phyloP scores from a whole-genome alignment of 1,140 invertebrate species.

The Drosophila sp. region DNA sequence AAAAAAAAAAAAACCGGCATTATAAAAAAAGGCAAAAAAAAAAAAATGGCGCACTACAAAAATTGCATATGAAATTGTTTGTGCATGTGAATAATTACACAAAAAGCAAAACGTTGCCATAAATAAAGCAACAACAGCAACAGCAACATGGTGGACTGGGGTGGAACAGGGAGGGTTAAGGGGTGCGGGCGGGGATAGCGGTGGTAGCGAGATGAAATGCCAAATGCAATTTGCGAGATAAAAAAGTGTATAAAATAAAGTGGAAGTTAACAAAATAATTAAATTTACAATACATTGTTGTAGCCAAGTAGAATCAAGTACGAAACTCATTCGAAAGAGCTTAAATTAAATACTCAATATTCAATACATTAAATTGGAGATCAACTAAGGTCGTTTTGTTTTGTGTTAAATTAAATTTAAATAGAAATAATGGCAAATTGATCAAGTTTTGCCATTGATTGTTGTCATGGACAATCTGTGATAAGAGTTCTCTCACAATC shows the following conservation, averaged over 20 bases:
- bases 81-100: conserved; percentile 72
- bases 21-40: conserved; percentile 28
- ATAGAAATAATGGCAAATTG: too few species aligned
- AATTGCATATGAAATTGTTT: conserved; percentile 48
- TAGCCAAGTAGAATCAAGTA: background rate
- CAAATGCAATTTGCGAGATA: conserved; percentile 45
- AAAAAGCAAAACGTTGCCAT: conserved; percentile 58
- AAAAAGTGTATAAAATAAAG: background rate
- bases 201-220: conserved; percentile 43
- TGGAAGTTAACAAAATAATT: conserved; percentile 18
- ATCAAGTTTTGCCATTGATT: background rate
- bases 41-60: conserved; percentile 44
- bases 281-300: conserved; percentile 5
- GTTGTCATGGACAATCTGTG: conserved; percentile 3
- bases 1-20: conserved; percentile 19
- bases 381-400: background rate
- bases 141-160: background rate
- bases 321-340: background rate
- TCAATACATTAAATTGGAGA: background rate
- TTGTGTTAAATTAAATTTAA: too few species aligned
- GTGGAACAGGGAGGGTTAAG: background rate
- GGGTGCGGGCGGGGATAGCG: background rate
- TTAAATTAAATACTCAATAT: background rate
- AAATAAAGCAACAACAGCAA: conserved; percentile 29
- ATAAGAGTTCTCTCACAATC: conserved; percentile 1